Conservation (phyloP, 2,797 vertebrate species). For the Merluccius polli region DNA sequence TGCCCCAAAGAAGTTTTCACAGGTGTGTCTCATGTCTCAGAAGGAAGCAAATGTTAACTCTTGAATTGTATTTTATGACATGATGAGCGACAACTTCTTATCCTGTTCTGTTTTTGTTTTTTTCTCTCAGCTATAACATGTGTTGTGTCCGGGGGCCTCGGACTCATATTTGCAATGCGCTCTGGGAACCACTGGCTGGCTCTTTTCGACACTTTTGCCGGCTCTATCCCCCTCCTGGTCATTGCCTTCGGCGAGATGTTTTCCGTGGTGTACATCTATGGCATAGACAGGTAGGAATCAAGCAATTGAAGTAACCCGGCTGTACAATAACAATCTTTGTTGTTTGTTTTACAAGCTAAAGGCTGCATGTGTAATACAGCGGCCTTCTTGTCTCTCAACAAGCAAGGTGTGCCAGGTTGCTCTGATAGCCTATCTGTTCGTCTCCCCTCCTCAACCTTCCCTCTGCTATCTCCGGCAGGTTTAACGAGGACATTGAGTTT, state of each 20-base stretch:
- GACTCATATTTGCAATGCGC: constrained; percentile 81
- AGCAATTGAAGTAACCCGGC: neutral
- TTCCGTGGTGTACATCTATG: constrained; percentile 85
- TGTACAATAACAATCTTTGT: neutral
- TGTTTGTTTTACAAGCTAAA: neutral
- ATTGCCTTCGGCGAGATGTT: constrained; percentile 93
- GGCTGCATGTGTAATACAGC: neutral
- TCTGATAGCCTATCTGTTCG: neutral
- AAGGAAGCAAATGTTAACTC: neutral
- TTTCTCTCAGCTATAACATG: constrained; percentile 77
- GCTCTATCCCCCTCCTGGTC: constrained; percentile 88
- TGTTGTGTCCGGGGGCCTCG: constrained; percentile 68
- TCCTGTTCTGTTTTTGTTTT: neutral
- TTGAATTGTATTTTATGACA: neutral
- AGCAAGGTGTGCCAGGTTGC: neutral
- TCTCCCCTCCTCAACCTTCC: neutral
- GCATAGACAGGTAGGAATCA: constrained; percentile 66
- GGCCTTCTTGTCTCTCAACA: neutral
- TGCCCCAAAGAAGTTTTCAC: constrained; percentile 86
- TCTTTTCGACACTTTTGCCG: constrained; percentile 86
- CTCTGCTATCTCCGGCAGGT: constrained; percentile 65
- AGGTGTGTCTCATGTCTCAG: constrained; percentile 63
- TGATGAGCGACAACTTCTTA: neutral
- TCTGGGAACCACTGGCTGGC: constrained; percentile 94
- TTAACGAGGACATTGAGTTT: constrained; percentile 87